Base-by-base conservation (phyloP, 2,113 vertebrate genomes). In the Willisornis vidua region DNA sequence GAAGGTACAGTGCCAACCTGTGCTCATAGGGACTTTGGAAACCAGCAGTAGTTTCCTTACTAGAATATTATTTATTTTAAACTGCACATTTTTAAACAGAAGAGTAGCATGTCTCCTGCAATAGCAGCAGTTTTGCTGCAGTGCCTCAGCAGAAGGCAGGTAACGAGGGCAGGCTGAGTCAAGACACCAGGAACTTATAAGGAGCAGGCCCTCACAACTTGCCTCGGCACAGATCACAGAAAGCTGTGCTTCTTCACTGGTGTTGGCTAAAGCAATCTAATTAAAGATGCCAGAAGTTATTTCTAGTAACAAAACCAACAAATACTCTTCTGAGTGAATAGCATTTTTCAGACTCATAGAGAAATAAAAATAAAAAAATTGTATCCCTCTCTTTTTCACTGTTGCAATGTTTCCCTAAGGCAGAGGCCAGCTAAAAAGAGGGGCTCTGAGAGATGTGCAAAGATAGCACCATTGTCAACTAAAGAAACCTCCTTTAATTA, bases 401-500 rank as follows among this genome's bases (percentile, higher is more conserved):
- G 65, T 35, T 45, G n/a, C 70, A 70, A 49, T 19, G 31, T 37
- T 72, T 78, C 49, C 46, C 49, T 68, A 75, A 90, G 58, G 73
- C 51, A 86, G 19, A 66, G 23, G 57, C 45, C 62, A 84, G n/a
- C 81, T 20, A 65, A 74, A 78, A 67, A 75, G 57, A 70, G 3
- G 1, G 19, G 6, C 43, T 80, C 20, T 35, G 57, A 45, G 67
- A 81, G 57, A 93, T 76, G 28, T 70, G 94, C 90, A 96, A 96
- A 97, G 94, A 94, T 43, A 96, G 88, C 63, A 49, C 93, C 61
- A 88, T 87, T 96, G 91, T 95, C 91, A 85, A 75, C 68, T 86
- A 82, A 65, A 94, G 85, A 94, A 91, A 94, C 58, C 35, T 82
- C 90, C 85, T 90, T 98, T 89, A 97, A 97, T 98, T 98, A 98